Base-by-base conservation (phyloP, 92 coral and sea anemone species). In the Scolanthus callimorphus region DNA sequence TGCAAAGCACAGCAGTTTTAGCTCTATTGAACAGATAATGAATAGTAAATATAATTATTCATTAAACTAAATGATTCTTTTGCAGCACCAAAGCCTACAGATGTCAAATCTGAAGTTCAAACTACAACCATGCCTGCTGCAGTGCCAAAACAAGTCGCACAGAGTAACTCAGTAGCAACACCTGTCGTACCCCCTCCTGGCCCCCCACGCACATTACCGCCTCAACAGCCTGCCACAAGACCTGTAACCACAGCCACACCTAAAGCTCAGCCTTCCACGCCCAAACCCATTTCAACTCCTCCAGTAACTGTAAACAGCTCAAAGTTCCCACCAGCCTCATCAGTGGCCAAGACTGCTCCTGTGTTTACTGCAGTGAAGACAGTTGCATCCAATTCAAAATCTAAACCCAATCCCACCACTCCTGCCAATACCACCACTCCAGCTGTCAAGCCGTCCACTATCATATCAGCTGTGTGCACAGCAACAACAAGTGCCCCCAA, bases 321-420 rank as follows among this genome's bases (percentile, higher is more conserved):
- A 9, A 46, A 46, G 23, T 6, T 46, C 4, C 52, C 12, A 46
- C 11, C 52, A 19, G 22, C 23, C 12, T 4, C 2, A 55, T 20
- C 52, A 6, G 20, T 46, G 24, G 25, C 52, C 38, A 76, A 60
- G 68, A 75, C 70, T 3, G 51, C 65, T 0, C 67, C 90, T 21
- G 60, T 64, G 17, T 67, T 76, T 37, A 57, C 79, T 3, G 63
- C 83, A 34, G 61, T 41, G 3, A 57, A 72, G 49, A 31, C 58
- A 27, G 57, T 49, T 15, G 49, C 71, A 17, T 43, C 81, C 23
- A 60, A 70, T 55, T 45, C 78, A 19, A 59, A 47, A 2, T 4
- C 19, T 48, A 4, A 10, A 12, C 11, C 19, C 8, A 48, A 48
- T 15, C 6, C 43, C 43, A 6, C 43, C 6, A 34, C 6, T 34